Evolutionary conservation across 2,797 vertebrate genomes (phyloP).

Genomic region (Girardinus metallicus): DNA sequence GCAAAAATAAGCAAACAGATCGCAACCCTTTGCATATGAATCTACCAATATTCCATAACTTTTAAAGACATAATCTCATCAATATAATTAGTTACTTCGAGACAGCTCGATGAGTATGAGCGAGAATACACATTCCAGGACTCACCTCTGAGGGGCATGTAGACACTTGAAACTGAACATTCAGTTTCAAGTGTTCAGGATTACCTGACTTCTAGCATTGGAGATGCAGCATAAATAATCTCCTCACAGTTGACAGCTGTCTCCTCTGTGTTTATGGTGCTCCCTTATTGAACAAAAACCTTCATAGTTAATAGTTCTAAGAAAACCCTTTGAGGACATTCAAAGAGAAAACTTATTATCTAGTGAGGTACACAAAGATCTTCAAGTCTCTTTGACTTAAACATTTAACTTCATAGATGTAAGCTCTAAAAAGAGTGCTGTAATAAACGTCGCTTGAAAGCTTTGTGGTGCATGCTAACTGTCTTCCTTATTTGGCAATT

Average conservation of each 20-base stretch:
- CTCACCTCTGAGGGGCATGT: constrained; percentile 34
- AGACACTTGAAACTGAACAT: background rate
- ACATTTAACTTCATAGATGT: background rate
- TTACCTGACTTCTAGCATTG: background rate
- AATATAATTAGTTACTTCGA: constrained; percentile 69
- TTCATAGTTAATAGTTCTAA: background rate
- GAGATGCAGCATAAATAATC: background rate
- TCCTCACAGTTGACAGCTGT: constrained; percentile 3
- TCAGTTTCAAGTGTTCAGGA: no score
- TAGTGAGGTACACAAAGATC: background rate
- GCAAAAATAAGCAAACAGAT: constrained; percentile 33
- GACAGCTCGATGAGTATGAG: constrained; percentile 33
- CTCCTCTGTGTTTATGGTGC: background rate
- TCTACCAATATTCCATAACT: constrained; percentile 45
- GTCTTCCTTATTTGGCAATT: background rate
- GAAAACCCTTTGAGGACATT: background rate
- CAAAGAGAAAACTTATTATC: background rate
- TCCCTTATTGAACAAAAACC: background rate
- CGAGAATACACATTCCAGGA: constrained; percentile 49
- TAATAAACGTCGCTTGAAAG: background rate
- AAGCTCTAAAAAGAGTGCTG: background rate
- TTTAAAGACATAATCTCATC: constrained; percentile 59
- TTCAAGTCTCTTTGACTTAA: background rate
- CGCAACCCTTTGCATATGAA: constrained; percentile 24
- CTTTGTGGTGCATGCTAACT: background rate